phyloP scores from a whole-genome alignment of 2,888 invertebrate species.

The Andricus curvator region DNA sequence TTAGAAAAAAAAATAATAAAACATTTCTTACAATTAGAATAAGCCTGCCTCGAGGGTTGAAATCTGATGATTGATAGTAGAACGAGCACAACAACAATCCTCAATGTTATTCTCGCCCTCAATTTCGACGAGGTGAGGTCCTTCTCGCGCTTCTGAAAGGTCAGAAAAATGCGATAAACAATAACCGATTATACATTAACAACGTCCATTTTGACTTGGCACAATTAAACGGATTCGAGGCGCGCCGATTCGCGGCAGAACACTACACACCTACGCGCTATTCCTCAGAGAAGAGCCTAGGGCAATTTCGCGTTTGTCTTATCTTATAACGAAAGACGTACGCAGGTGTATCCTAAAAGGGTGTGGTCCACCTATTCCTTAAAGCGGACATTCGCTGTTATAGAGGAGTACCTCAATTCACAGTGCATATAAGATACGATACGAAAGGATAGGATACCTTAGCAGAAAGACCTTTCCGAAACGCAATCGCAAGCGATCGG shows the following conservation, averaged over 20 bases:
- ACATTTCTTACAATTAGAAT: no score
- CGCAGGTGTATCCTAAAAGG: constrained; percentile 71
- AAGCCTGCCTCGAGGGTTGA: constrained; percentile 11
- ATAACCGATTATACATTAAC: constrained; percentile 40
- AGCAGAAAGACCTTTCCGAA: constrained; percentile 28
- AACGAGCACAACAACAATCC: constrained; percentile 20
- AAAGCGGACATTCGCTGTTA: constrained; percentile 66
- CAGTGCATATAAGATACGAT: constrained; percentile 50
- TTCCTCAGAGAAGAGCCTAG: constrained; percentile 49
- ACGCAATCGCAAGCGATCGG: constrained; percentile 25
- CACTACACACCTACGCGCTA: constrained; percentile 57
- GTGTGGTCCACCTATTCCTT: constrained; percentile 73
- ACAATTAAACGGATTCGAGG: constrained; percentile 57
- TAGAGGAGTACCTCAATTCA: constrained; percentile 47
- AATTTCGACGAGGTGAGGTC: constrained; percentile 15
- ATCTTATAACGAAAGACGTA: constrained; percentile 66
- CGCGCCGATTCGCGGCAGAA: constrained; percentile 50
- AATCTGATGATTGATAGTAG: constrained; percentile 17
- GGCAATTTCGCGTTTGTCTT: constrained; percentile 64
- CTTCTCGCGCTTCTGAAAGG: constrained; percentile 30
- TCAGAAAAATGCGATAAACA: constrained; percentile 35
- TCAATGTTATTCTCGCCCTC: constrained; percentile 38
- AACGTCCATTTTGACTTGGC: constrained; percentile 50
- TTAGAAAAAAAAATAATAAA: no score
- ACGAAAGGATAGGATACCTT: no score